Evolutionary conservation across 1,140 invertebrate genomes (phyloP).

Genomic region (Leguminivora glycinivorella): DNA sequence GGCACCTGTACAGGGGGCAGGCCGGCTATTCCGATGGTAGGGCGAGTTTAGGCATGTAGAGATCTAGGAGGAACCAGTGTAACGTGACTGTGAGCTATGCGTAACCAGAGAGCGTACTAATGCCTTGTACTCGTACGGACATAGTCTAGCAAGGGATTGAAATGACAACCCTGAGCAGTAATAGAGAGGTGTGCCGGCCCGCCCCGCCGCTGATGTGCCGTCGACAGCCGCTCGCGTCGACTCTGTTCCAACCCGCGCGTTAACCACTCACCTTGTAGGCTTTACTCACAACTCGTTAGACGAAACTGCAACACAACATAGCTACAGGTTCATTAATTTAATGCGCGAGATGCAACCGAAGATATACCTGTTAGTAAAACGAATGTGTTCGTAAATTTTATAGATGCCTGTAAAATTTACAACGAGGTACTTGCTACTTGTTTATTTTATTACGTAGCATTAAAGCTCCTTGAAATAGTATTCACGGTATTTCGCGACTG

Average conservation of each 20-base stretch:
- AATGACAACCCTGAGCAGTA: slow-evolving; percentile 42
- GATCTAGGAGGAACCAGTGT: neutral
- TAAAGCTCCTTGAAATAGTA: slow-evolving; percentile 9
- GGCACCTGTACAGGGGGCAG: slow-evolving; percentile 46
- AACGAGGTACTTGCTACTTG: slow-evolving; percentile 33
- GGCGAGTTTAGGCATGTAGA: neutral
- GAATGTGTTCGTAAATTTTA: slow-evolving; percentile 21
- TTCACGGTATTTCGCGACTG: slow-evolving; percentile 24
- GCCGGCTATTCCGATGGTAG: neutral
- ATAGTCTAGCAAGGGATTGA: neutral
- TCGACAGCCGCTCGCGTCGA: slow-evolving; percentile 51
- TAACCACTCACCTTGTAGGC: slow-evolving; percentile 11
- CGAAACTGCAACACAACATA: slow-evolving; percentile 6
- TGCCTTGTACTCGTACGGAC: neutral
- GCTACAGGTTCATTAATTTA: slow-evolving; percentile 15
- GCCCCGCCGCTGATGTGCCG: slow-evolving; percentile 54
- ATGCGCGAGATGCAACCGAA: neutral
- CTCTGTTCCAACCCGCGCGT: slow-evolving; percentile 11
- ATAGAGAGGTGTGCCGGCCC: slow-evolving; percentile 70
- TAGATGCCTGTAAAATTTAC: slow-evolving; percentile 14
- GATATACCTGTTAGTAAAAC: slow-evolving; percentile 6
- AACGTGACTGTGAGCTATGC: neutral
- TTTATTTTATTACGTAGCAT: slow-evolving; percentile 52
- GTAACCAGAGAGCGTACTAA: neutral
- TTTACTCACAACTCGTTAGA: slow-evolving; percentile 20